These are phyloP conservation scores for Idaea straminata DNA, from an alignment of 2,888 invertebrate species.

Conservation along the genomic window DNA sequence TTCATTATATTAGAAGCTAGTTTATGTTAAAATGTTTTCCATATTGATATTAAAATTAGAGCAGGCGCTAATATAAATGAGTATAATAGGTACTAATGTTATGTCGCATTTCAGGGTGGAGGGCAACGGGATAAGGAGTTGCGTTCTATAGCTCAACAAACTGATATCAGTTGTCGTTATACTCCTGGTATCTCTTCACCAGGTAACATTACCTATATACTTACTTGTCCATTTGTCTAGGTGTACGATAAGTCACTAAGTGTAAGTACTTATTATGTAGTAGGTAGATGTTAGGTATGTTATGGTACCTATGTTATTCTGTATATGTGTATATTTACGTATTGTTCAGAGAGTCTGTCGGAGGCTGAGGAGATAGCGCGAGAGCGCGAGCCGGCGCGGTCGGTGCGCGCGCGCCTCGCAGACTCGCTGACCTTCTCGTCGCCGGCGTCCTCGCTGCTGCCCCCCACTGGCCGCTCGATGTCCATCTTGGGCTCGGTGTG, in stretches of 20 bases:
- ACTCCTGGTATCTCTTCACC: conserved; percentile 52
- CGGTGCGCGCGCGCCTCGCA: conserved; percentile 49
- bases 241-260: too few species aligned
- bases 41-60: too few species aligned
- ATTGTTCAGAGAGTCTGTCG: conserved; percentile 26
- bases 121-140: conserved; percentile 32
- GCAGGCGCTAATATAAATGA: too few species aligned
- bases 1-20: too few species aligned
- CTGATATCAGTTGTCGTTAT: conserved; percentile 63
- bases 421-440: conserved; percentile 61
- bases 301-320: background rate
- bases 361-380: conserved; percentile 43
- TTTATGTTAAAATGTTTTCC: background rate
- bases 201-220: conserved; percentile 28
- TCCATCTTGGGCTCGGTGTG: conserved; percentile 72
- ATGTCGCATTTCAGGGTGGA: too few species aligned
- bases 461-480: conserved; percentile 52
- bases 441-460: conserved; percentile 57
- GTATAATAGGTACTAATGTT: too few species aligned
- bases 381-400: conserved; percentile 30
- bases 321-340: background rate
- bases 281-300: background rate
- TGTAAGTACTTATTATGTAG: background rate
- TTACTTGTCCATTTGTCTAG: background rate
- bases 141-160: conserved; percentile 63